Base-by-base conservation (phyloP, 2,797 vertebrate genomes). In the Rhynchotus rufescens region DNA sequence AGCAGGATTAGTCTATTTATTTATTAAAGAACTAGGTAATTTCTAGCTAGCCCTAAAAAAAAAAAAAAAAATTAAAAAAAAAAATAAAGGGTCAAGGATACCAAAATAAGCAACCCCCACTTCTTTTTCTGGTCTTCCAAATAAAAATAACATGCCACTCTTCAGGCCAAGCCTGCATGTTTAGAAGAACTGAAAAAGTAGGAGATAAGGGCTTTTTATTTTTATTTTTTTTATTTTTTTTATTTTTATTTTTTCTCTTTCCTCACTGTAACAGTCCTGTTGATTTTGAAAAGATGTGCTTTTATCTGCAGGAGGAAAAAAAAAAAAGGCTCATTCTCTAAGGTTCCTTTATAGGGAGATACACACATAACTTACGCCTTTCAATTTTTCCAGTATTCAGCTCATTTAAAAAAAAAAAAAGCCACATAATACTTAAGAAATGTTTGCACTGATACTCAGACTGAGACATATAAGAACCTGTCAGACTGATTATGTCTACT, bases 381-480 rank as follows among this genome's bases (percentile, higher is more conserved):
- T 34, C 11, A 56, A 66, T 21, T 4, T 62, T 15, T 26, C 36
- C 51, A 40, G 26, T 21, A 15, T 73, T 9, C 69, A 85, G 13
- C 60, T 25, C 38, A 36, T 36, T 36, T 56, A 19, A 77, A 91
- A 86, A 69, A 60, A 19, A 77, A 91, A 86, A 69, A 59, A 80
- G 3, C 5, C 45, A 47, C 12, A 49, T 12, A 15, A 54, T 1
- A 2, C 44, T 52, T 80, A 26, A 92, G 5, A 69, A 78, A 26
- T 3, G 2, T 36, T 60, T 72, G 49, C 44, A 34, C 6, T 34
- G 16, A 72, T 61, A 64, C 2, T 52, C 32, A 67, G 38, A 15
- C 66, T 21, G 45, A 36, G 30, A 30, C 22, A 22, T 4, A 47
- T 1, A 2, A 81, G 57, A 88, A 76, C 14, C 23, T 65, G 66